Base-by-base conservation (phyloP, 2,113 vertebrate genomes). In the Malaclemys terrapin region DNA sequence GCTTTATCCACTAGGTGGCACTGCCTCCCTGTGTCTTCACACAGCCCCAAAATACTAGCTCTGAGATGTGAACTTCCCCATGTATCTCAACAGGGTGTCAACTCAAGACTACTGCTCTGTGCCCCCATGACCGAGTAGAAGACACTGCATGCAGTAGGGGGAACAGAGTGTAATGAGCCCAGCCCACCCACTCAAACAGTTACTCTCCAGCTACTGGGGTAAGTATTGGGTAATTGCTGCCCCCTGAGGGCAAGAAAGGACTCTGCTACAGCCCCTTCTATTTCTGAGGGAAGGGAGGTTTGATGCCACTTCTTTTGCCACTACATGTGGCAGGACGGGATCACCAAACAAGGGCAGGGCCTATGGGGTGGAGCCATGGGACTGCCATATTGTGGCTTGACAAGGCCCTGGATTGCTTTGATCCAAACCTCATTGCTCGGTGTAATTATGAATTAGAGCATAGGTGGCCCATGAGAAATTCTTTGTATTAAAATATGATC, bases 181-280 rank as follows among this genome's bases (percentile, higher is more conserved):
- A 35, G 20, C 13, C 20, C 29, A 35, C 29, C 59, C 24, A 49
- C 42, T 24, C 2, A 49, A 17, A 47, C 13, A 87, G 13, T 11
- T 59, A 49, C 9, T 1, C 3, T 45, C 54, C 13, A 3, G 22
- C 59, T 49, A 2, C 2, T 29, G 12, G 75, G 3, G 11, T 29
- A n/a, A 91, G 10, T 35, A 6, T 79, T 42, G 38, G 8, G 35
- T n/a, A 69, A 69, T n/a, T 35, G 13, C 62, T 69, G 62, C 31
- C 62, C 31, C 35, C 31, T 17, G 31, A 3, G 50, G 69, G 24
- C 56, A 69, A 69, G 22, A 50, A 11, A 11, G 57, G 24, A 19
- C 3, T n/a, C 83, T 85, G 20, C 31, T 38, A 9, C 49, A 50
- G 25, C 25, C 25, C 47, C 25, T 72, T 47, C 47, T 72, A 22